These are phyloP conservation scores for Anhinga anhinga DNA, from an alignment of 2,113 vertebrate genomes.

Conservation along the genomic window DNA sequence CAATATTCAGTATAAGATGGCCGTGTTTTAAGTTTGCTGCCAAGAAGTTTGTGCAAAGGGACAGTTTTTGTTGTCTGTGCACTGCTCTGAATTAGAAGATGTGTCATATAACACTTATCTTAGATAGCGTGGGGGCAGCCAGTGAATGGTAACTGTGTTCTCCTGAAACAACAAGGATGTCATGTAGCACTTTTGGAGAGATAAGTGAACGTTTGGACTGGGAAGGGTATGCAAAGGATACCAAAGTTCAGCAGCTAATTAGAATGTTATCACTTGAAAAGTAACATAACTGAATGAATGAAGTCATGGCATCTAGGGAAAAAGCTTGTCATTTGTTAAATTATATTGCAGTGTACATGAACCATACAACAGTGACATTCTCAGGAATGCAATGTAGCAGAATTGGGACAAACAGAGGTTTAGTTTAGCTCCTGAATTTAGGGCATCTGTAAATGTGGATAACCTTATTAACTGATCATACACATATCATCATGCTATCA, in stretches of 20 bases:
- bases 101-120: slow-evolving; percentile 76
- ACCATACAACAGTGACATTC: slow-evolving; percentile 58
- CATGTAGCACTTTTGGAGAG: slow-evolving; percentile 79
- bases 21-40: background rate
- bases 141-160: slow-evolving; percentile 73
- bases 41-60: background rate
- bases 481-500: background rate
- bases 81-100: slow-evolving; percentile 58
- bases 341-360: slow-evolving; percentile 20
- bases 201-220: slow-evolving; percentile 77
- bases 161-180: slow-evolving; percentile 79
- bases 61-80: slow-evolving; percentile 4
- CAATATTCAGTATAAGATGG: background rate
- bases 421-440: background rate
- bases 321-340: slow-evolving; percentile 58
- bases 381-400: background rate
- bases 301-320: slow-evolving; percentile 62
- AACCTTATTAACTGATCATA: background rate
- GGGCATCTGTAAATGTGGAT: background rate
- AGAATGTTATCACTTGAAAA: slow-evolving; percentile 77
- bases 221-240: slow-evolving; percentile 71
- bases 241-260: slow-evolving; percentile 77
- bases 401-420: background rate
- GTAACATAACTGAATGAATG: slow-evolving; percentile 63
- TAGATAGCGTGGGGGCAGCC: slow-evolving; percentile 69